Base-by-base conservation (phyloP, 53 echinoderm and acorn worm species). In the Patiria pectinifera region DNA sequence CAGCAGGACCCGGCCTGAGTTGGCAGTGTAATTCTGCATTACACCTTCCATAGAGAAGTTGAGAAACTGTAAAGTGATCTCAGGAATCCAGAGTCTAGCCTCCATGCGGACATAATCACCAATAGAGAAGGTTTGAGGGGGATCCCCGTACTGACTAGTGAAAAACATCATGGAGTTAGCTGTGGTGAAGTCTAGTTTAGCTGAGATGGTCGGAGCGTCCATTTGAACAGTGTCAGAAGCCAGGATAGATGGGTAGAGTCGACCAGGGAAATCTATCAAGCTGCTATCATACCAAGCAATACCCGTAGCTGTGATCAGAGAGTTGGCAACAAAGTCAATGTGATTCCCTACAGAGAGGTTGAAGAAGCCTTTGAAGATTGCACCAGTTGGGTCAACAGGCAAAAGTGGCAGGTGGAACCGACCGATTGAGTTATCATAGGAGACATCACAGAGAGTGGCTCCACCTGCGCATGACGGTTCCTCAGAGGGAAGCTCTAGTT, bases 311-410 rank as follows among this genome's bases (percentile, higher is more conserved):
- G 92, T 91, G 45, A 96, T 95, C 1, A 96, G 87, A 87, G 94
- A 94, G 75, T 96, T 76, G 44, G 96, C 96, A 21, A 96, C 91
- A 83, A 96, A 94, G 66, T 96, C 96, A 63, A 96, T 93, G 83
- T 96, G 83, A 71, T 96, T 91, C 3, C 94, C 93, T 2, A 96
- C 94, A 14, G 93, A 86, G 47, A 96, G 88, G 75, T 91, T 88
- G 93, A 94, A 96, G n/a, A 88, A 91, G 15, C 96, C 96, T 48
- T 74, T 66, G 48, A 94, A 93, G 21, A 91, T 18, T 16, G 93
- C 91, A 21, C 87, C 93, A 6, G 94, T 78, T 18, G 94, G 94
- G 59, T 96, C 91, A 4, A 94, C 89, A 21, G 96, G 96, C 11
- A 96, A 86, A 23, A 91, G 83, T 11, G 91, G 93, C 15, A 96